Evolutionary conservation across 2,797 vertebrate species (phyloP).

Genomic region (Clarias laeviceps): DNA sequence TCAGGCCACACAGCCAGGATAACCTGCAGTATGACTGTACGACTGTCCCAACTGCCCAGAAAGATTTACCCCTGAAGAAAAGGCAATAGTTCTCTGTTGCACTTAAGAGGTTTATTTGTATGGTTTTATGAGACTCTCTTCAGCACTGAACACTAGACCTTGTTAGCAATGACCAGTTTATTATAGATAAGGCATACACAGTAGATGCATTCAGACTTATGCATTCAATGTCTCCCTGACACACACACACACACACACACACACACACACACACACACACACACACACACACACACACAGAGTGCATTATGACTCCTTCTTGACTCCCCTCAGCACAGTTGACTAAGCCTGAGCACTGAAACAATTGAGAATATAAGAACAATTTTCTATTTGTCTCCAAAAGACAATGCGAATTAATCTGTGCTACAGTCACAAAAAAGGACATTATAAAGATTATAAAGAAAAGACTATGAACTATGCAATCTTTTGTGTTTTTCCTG

Average conservation of each 20-base stretch:
- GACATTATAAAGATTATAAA: background rate
- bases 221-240: background rate
- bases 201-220: background rate
- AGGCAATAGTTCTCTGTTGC: background rate
- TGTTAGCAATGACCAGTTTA: background rate
- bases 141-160: background rate
- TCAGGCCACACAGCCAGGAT: background rate
- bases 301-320: background rate
- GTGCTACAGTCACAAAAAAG: background rate
- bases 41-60: background rate
- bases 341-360: background rate
- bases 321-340: background rate
- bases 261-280: background rate
- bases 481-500: background rate
- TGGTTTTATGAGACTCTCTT: background rate
- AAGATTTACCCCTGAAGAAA: background rate
- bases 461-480: background rate
- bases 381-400: background rate
- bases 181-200: conserved; percentile 1
- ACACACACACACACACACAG: background rate
- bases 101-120: background rate
- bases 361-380: background rate
- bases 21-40: background rate
- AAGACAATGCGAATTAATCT: background rate
- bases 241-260: background rate